phyloP scores from a whole-genome alignment of 2,113 vertebrate species.

The Campylomormyrus tamandua region DNA sequence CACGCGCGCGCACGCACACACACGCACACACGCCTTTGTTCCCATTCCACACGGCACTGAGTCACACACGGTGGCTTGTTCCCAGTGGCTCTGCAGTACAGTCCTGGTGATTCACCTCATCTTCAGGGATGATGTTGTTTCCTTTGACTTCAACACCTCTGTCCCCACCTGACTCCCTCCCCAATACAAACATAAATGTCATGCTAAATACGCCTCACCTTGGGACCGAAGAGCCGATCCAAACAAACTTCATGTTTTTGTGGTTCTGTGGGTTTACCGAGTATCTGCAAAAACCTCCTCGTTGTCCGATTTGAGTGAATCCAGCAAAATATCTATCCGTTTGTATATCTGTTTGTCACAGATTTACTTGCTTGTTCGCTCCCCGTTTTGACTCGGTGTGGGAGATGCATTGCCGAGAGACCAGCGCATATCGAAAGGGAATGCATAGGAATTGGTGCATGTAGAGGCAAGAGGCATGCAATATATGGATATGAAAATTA shows the following conservation, averaged over 20 bases:
- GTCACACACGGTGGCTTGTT: background rate
- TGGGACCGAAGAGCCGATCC: background rate
- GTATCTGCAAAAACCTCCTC: background rate
- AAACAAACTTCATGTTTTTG: background rate
- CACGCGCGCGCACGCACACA: background rate
- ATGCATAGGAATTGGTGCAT: background rate
- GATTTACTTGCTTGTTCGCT: background rate
- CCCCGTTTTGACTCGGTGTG: background rate
- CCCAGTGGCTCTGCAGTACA: background rate
- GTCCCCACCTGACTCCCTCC: background rate
- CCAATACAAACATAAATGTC: background rate
- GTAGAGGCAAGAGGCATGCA: background rate
- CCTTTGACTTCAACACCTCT: background rate
- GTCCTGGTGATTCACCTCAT: background rate
- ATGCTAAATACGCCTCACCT: background rate
- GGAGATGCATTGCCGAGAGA: background rate
- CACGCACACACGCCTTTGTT: background rate
- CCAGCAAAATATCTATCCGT: background rate
- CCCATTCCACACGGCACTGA: no score
- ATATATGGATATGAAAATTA: background rate
- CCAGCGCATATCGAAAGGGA: background rate
- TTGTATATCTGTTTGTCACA: background rate
- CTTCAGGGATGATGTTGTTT: background rate
- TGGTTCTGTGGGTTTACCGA: background rate
- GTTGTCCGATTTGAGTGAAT: background rate